Evolutionary conservation across 2,113 vertebrate species (phyloP), one percentile per base, ranked within the genome.

Genomic region (Phycodurus eques): DNA sequence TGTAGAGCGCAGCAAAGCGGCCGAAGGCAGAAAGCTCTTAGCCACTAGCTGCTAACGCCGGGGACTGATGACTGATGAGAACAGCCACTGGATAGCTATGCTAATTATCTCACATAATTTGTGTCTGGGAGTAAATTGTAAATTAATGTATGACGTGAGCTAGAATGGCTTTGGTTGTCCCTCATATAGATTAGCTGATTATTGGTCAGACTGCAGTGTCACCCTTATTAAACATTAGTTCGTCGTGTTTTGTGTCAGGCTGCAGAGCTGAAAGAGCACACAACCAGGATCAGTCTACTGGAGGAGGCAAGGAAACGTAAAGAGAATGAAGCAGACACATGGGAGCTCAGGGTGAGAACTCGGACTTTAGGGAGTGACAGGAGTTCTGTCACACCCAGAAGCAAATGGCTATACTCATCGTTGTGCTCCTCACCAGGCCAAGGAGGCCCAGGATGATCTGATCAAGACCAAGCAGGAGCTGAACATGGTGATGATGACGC

Each of bases 381-480:
- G 35, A 65, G 20, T 11, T 9, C 35, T 22, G 20, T 44, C 9
- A 35, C 19, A 15, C 1, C 7, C 7, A 68, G 6, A 53, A 8
- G 8, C 49, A 39, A n/a, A 8, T 8, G 8, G 22, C 33, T 13
- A 8, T 51, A 2, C 8, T 10, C 68, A 31, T 27, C 9, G 12
- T 22, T 81, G 49, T 78, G 33, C 44, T 65, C 8, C 10, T n/a
- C 20, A 4, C 27, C 89, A 99, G 97, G 96, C 96, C 68, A 89
- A 57, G 63, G 95, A 95, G 84, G 96, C 95, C 14, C 94, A 98
- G 85, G 90, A 94, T 0, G 95, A 97, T 80, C 92, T 97, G 78
- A 51, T 94, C 3, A 96, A 94, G 90, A 98, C 96, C 61, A 96
- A 93, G 72, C 94, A 98, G 83, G 95, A 98, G 88, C 92, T 99